Conservation (phyloP, 2,888 invertebrate genomes). For the Microplitis manilae region DNA sequence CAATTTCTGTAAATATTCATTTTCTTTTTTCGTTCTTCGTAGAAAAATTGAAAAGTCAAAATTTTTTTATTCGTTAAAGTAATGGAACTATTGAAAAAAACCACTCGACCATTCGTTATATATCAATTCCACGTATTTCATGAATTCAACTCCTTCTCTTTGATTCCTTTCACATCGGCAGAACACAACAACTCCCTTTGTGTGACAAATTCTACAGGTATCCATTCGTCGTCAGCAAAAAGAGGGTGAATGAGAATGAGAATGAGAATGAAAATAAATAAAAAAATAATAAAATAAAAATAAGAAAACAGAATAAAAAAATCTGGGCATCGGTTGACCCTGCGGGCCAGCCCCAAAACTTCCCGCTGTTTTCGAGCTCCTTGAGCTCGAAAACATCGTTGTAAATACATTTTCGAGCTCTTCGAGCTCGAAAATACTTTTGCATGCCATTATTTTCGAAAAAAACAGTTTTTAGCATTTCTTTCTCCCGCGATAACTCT, state of each 20-base stretch:
- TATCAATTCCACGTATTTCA: slow-evolving; percentile 24
- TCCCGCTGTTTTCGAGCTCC: no score
- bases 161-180: slow-evolving; percentile 29
- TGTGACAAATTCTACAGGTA: slow-evolving; percentile 43
- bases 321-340: no score
- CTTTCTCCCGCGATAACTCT: no score
- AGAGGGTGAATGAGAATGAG: slow-evolving; percentile 3
- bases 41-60: no score
- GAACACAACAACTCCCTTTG: slow-evolving; percentile 36
- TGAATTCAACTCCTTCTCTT: slow-evolving; percentile 19
- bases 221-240: slow-evolving; percentile 11
- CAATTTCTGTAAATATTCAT: no score
- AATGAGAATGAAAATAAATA: not conserved
- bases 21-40: not conserved
- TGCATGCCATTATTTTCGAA: no score
- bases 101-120: slow-evolving; percentile 17
- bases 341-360: no score
- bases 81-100: not conserved
- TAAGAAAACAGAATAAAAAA: not conserved
- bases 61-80: not conserved
- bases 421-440: no score
- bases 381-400: no score
- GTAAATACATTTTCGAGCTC: no score
- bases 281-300: not conserved
- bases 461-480: no score